Conservation (phyloP, 2,797 vertebrate genomes). For the Hippoglossus hippoglossus region DNA sequence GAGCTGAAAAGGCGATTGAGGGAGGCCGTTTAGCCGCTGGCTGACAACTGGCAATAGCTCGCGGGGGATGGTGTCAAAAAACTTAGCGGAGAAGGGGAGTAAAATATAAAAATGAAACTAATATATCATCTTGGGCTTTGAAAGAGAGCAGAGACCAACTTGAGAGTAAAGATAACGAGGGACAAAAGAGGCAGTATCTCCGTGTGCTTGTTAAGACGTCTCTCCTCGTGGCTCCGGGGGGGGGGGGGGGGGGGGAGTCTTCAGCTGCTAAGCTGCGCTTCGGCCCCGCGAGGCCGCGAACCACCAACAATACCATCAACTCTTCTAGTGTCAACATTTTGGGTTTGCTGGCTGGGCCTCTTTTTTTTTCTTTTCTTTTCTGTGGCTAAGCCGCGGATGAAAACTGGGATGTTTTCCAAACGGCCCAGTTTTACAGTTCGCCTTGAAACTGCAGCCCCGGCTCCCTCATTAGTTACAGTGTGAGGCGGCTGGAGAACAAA, state of each 20-base stretch:
- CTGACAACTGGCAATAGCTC: constrained; percentile 66
- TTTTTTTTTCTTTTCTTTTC: constrained; percentile 28
- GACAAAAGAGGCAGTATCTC: constrained; percentile 38
- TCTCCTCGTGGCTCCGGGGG: constrained; percentile 15
- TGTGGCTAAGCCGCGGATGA: constrained; percentile 47
- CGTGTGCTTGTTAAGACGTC: constrained; percentile 1
- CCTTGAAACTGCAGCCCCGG: constrained; percentile 53
- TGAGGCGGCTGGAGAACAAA: constrained; percentile 50
- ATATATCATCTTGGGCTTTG: constrained; percentile 47
- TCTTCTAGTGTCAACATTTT: constrained; percentile 57
- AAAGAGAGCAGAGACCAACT: constrained; percentile 32
- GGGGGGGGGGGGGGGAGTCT: constrained; percentile 15
- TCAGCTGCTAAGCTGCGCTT: constrained; percentile 24
- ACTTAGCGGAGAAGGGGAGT: constrained; percentile 37
- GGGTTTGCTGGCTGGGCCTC: constrained; percentile 38
- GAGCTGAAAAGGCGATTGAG: constrained; percentile 76
- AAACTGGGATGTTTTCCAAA: constrained; percentile 70
- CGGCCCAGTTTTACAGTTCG: constrained; percentile 59
- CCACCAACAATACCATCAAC: constrained; percentile 49
- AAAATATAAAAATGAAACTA: constrained; percentile 49
- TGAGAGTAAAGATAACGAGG: constrained; percentile 45
- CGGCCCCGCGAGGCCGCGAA: constrained; percentile 45
- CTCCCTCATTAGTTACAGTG: constrained; percentile 62
- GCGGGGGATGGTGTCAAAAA: constrained; percentile 46
- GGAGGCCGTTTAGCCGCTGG: constrained; percentile 70